Base-by-base conservation (phyloP, 2,888 invertebrate genomes). In the Chloroclysta siterata region DNA sequence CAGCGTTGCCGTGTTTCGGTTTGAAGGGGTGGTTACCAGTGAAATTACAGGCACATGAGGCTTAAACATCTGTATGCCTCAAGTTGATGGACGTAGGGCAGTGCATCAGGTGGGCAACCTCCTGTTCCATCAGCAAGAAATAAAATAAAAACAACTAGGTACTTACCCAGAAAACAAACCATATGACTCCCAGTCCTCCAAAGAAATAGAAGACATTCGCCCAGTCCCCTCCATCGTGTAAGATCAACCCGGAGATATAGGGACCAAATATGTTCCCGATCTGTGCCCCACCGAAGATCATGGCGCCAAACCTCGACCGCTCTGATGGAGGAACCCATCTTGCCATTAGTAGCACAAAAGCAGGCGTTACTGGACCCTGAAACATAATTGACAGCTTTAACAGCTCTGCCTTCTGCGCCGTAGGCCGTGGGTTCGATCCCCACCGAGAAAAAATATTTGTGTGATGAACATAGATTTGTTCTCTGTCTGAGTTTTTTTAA, bases 311-410 rank as follows among this genome's bases (percentile, higher is more conserved):
- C 48, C 90, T 81, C 5, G 94, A 94, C 39, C 95, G 80, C 71
- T 95, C 95, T 5, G 87, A 75, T 0, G 94, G 93, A 0, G 94
- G 94, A 0, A 93, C 92, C 95, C 95, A 95, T 74, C 94, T 87
- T 0, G 95, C 94, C 67, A 95, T 79, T 8, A 95, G 75, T 0
- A 93, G 84, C 11, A 94, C 94, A 81, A 96, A 94, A 0, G 95
- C 95, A 50, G 94, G 95, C 65, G 93, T 94, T 0, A 94, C 93
- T 11, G 94, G 93, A 44, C 94, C 94, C 94, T 94, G 70, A 54
- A 83, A 74, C 36, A 63, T 14, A 8, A n/a, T n/a, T n/a, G n/a
- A n/a, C 11, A 47, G 0, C 4, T 29, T 29, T 5, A 29, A 29
- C 29, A 5, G 6, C 6, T 29, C 29, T 4, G 4, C 29, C 6